Conservation (phyloP, 2,797 vertebrate genomes). For the Pipistrellus nathusii region DNA sequence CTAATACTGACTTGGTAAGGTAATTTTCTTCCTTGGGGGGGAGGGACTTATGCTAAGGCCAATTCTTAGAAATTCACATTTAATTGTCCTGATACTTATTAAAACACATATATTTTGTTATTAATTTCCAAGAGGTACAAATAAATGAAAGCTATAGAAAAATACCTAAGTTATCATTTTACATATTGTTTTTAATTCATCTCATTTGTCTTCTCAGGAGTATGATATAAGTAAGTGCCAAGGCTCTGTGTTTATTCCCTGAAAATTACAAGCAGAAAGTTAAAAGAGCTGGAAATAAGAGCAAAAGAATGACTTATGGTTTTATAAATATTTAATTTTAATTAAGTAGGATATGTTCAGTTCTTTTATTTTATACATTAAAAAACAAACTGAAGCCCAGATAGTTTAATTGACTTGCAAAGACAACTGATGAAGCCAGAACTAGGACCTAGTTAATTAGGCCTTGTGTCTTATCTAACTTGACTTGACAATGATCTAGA, state of each 20-base stretch:
- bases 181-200: slow-evolving; percentile 55
- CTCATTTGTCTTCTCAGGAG: background rate
- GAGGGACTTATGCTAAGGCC: background rate
- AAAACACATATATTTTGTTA: background rate
- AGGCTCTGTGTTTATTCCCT: background rate
- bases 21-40: background rate
- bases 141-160: slow-evolving; percentile 37
- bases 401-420: background rate
- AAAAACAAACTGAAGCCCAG: background rate
- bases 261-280: background rate
- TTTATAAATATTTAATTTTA: slow-evolving; percentile 16
- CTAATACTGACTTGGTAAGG: background rate
- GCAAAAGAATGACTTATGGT: background rate
- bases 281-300: background rate
- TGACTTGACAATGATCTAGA: background rate
- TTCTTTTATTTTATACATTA: background rate
- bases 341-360: background rate
- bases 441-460: background rate
- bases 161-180: background rate
- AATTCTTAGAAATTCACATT: background rate
- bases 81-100: background rate
- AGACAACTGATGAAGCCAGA: background rate
- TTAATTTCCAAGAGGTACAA: background rate
- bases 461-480: background rate
- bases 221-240: background rate